Evolutionary conservation across 2,113 vertebrate species (phyloP), one percentile per base, ranked within the genome.

Genomic region (Phylloscopus whistleri): DNA sequence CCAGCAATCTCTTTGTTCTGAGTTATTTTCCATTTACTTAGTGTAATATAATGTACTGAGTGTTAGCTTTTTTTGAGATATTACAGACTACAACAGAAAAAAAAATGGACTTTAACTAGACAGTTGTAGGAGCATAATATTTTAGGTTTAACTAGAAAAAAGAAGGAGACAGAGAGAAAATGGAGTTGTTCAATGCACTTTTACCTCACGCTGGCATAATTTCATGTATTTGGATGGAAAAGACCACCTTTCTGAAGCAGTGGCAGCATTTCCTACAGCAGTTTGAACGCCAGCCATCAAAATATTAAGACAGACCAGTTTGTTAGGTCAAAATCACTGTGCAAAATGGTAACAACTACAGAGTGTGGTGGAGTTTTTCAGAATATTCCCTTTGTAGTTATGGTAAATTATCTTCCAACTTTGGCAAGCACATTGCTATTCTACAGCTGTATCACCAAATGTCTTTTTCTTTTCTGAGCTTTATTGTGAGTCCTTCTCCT

Each of bases 1-100:
- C 49, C 24, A 33, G 23, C 37, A 56, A 78, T 90, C 59, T 67
- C 89, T 93, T 91, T 86, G 56, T 89, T 92, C 67, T 81, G 44
- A 35, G 27, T 93, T 92, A 64, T 92, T 95, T 93, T 91, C 94
- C 68, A 18, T 95, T 79, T 83, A 81, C 60, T 88, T 89, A 64
- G 37, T 4, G 5, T 72, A 58, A 84, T 79, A 49, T 4, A 78
- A 76, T 63, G 13, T 81, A 86, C 33, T 72, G 79, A 90, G 44
- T 63, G 66, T 60, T 84, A 75, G 66, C 26, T 41, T 66, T 72
- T 59, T 94, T 79, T 27, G 1, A 87, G 84, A 68, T 89, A 35
- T 23, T 92, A 49, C 26, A 49, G 48, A 85, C 64, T 78, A 72
- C 27, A 26, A 46, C 37, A 37, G 59, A 1, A 19, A 51, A 31